Conservation (phyloP, 2,797 vertebrate genomes). For the Enteromius mattozi region DNA sequence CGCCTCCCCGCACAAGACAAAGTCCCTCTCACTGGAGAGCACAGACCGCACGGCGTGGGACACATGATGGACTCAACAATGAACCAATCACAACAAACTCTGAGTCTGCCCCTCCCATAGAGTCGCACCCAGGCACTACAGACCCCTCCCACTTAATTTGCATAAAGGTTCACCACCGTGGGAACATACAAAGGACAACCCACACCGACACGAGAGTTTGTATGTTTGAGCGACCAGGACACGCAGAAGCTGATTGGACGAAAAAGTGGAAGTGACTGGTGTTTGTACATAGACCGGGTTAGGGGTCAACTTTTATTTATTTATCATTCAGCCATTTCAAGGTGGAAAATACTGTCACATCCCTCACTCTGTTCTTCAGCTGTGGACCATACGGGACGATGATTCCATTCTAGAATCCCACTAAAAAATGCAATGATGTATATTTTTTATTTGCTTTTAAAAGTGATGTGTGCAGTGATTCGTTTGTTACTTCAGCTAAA, state of each 20-base stretch:
- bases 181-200: slow-evolving; percentile 11
- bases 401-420: slow-evolving; percentile 34
- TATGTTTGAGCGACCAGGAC: slow-evolving; percentile 49
- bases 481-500: slow-evolving; percentile 64
- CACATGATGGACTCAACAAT: slow-evolving; percentile 83
- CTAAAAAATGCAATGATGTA: slow-evolving; percentile 43
- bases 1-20: slow-evolving; percentile 93
- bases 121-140: slow-evolving; percentile 40
- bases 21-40: slow-evolving; percentile 96
- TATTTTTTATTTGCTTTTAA: slow-evolving; percentile 66
- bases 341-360: slow-evolving; percentile 33
- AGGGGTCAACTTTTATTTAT: slow-evolving; percentile 76
- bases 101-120: slow-evolving; percentile 46
- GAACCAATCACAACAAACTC: slow-evolving; percentile 45
- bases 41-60: slow-evolving; percentile 95
- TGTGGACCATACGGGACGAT: slow-evolving; percentile 45
- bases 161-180: slow-evolving; percentile 21
- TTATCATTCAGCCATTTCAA: slow-evolving; percentile 69
- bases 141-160: slow-evolving; percentile 44
- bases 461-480: slow-evolving; percentile 70
- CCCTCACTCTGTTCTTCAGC: slow-evolving; percentile 58
- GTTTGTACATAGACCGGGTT: slow-evolving; percentile 77
- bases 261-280: slow-evolving; percentile 64
- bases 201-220: slow-evolving; percentile 20
- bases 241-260: slow-evolving; percentile 24